Conservation (phyloP, 30 jellyfish, hydroid and myxozoan species). For the Mastigias papua region DNA sequence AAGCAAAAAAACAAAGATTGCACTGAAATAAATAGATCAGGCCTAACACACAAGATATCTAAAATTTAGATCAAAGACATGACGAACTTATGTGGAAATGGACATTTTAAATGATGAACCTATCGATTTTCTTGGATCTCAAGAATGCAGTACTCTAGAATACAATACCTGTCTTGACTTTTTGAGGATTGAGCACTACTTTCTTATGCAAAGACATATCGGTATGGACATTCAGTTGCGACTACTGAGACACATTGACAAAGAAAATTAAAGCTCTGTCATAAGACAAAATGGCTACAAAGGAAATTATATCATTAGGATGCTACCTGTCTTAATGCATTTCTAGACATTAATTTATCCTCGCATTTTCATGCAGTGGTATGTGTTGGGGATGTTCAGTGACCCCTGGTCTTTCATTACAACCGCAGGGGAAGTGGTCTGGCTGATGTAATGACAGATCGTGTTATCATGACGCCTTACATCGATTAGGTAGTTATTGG, state of each 20-base stretch:
- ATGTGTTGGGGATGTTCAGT: conserved; percentile 22
- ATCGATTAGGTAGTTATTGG: conserved; percentile 23
- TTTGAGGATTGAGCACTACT: no score
- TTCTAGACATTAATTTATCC: not conserved
- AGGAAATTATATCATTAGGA: conserved; percentile 14
- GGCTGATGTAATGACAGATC: conserved; percentile 73
- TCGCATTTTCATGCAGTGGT: conserved; percentile 59
- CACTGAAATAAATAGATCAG: no score
- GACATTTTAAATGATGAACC: no score
- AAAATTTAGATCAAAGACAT: no score
- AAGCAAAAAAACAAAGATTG: no score
- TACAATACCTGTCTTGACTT: no score
- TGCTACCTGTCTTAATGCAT: not conserved
- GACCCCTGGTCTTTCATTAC: conserved; percentile 60
- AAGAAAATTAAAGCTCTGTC: not conserved
- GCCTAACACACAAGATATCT: no score
- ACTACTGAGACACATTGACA: not conserved
- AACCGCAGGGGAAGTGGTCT: conserved; percentile 91
- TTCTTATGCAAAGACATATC: no score
- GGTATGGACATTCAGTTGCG: no score
- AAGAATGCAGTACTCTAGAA: no score
- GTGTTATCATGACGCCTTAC: conserved; percentile 81
- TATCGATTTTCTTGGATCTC: no score
- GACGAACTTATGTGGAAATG: no score
- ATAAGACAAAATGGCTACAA: not conserved